Evolutionary conservation across 1,140 invertebrate genomes (phyloP), one percentile per base, ranked within the genome.

Genomic region (Odontomachus brunneus): DNA sequence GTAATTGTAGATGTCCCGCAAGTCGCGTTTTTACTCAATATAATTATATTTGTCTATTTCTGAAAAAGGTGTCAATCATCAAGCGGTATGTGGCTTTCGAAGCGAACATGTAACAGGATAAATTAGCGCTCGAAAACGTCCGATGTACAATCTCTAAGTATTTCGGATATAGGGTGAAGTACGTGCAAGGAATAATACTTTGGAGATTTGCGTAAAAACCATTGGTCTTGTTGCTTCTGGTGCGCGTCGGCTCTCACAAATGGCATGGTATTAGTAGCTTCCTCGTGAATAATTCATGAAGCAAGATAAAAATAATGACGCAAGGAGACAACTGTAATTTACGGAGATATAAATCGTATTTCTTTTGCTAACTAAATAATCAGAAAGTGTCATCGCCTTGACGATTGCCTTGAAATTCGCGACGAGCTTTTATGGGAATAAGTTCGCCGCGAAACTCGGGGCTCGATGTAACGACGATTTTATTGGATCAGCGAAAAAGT

Each of bases 231-330:
- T 69, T 69, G 51, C 44, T 78, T 44, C 22, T 78, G 65, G 26
- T 78, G 51, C 22, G 22, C 19, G 57, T 53, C 63, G 29, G 24
- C 14, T 53, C 17, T 78, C 22, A 44, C 38, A 57, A 78, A 69
- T 69, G 3, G 7, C 55, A 44, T 4, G 14, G 17, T 78, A 69
- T 69, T 69, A 66, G 33, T n/a, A n/a, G n/a, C n/a, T 24, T 14
- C 3, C 7, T 44, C 17, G 12, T 78, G 33, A 55, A 78, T 78
- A 69, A 67, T 78, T 78, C 51, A 69, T 57, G 14, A 69, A 65
- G 22, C 55, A 55, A 57, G 22, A 44, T 22, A 55, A 69, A 78
- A 67, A 78, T 78, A 78, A 69, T 69, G 14, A 78, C 22, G 33
- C 17, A n/a, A 11, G 19, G 62, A 22, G 17, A 78, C 49, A 57